Percentiles rank a stretch among this genome's conserved stretches.
These are phyloP conservation scores for Orbicella faveolata DNA, from an alignment of 64 coral and sea anemone species.

Conservation along the genomic window DNA sequence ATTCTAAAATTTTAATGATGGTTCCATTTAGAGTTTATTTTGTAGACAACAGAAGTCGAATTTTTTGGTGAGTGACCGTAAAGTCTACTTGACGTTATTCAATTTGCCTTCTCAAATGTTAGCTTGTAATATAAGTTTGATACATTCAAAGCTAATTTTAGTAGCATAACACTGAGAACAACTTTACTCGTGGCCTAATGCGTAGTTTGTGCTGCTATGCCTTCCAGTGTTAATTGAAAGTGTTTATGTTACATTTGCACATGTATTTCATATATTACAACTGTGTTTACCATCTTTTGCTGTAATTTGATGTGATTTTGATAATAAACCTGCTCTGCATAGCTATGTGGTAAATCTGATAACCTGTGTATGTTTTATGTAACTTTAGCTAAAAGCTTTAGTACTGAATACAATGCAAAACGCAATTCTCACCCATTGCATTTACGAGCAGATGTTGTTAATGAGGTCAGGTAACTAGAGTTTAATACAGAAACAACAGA, in stretches of 20 bases:
- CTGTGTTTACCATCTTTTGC: background rate
- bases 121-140: background rate
- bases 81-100: background rate
- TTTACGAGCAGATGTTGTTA: no score
- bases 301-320: background rate
- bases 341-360: background rate
- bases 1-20: background rate
- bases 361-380: background rate
- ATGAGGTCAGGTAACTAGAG: no score
- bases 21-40: background rate
- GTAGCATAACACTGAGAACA: background rate
- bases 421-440: no score
- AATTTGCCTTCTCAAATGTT: background rate
- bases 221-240: background rate
- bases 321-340: background rate
- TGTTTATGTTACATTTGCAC: background rate
- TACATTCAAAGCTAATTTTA: background rate
- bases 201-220: background rate
- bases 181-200: background rate
- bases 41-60: background rate
- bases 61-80: background rate
- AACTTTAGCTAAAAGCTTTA: background rate
- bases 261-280: background rate
- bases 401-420: no score
- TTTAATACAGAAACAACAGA: no score